A percentile compares a stretch with the other conserved stretches of the same genome.
These are phyloP conservation scores for Scaptodrosophila latifasciaeformis DNA, from an alignment of 2,888 invertebrate species.

Conservation along the genomic window DNA sequence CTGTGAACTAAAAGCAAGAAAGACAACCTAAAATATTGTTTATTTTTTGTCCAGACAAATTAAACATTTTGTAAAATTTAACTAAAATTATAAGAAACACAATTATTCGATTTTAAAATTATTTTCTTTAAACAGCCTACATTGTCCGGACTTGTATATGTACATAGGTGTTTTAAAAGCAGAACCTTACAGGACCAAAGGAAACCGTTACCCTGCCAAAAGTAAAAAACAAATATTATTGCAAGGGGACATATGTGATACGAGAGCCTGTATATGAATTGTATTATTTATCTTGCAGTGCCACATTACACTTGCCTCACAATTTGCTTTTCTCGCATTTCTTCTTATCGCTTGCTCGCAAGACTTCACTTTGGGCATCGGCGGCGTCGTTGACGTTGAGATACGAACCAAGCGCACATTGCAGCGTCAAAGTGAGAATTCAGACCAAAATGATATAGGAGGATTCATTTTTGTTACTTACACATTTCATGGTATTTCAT, in stretches of 20 bases:
- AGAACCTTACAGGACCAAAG: neutral
- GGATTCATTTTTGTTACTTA: neutral
- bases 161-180: no score
- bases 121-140: neutral
- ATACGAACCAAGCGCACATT: neutral
- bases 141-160: no score
- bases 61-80: neutral
- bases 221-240: no score
- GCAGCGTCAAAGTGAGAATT: neutral
- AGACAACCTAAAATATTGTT: neutral
- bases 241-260: no score
- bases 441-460: neutral
- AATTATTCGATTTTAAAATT: neutral
- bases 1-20: neutral
- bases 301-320: no score
- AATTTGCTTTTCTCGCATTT: neutral
- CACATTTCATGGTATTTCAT: neutral
- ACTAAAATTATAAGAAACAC: neutral
- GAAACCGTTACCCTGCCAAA: neutral
- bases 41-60: neutral
- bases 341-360: constrained; percentile 48
- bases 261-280: no score
- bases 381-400: constrained; percentile 14
- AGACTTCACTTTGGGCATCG: constrained; percentile 47
- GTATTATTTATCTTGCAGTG: no score